A percentile compares a stretch with the other conserved stretches of the same genome.
phyloP scores from a whole-genome alignment of 35 echinoderm and acorn worm genomes.

The Eucidaris tribuloides region DNA sequence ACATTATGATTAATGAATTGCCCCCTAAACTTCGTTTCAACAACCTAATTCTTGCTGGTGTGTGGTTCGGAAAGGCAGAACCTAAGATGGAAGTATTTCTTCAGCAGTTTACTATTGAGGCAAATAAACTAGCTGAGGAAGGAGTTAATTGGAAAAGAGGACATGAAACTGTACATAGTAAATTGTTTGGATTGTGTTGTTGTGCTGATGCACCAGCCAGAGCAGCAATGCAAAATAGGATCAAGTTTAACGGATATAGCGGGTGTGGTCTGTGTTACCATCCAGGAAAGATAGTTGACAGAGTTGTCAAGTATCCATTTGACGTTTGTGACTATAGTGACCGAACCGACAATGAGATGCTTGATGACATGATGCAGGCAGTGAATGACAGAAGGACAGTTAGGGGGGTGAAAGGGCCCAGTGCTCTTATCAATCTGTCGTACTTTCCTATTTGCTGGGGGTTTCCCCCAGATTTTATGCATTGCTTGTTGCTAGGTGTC shows the following conservation, averaged over 20 bases:
- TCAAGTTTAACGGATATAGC: slow-evolving; percentile 64
- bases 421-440: slow-evolving; percentile 25
- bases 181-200: slow-evolving; percentile 47
- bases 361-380: slow-evolving; percentile 30
- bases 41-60: slow-evolving; percentile 58
- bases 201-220: slow-evolving; percentile 62
- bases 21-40: slow-evolving; percentile 31
- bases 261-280: slow-evolving; percentile 62
- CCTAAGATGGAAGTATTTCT: slow-evolving; percentile 54
- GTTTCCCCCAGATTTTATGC: slow-evolving; percentile 58
- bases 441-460: slow-evolving; percentile 26
- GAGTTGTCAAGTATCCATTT: slow-evolving; percentile 54
- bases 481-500: slow-evolving; percentile 36
- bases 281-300: slow-evolving; percentile 26
- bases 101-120: slow-evolving; percentile 30
- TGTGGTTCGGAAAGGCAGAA: slow-evolving; percentile 63
- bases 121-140: slow-evolving; percentile 15
- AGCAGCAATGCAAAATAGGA: slow-evolving; percentile 38
- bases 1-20: slow-evolving; percentile 58
- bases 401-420: slow-evolving; percentile 52
- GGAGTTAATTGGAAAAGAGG: slow-evolving; percentile 46
- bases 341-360: slow-evolving; percentile 43
- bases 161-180: slow-evolving; percentile 39
- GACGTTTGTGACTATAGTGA: slow-evolving; percentile 53
- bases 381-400: neutral